Base-by-base conservation (phyloP, 2,113 vertebrate genomes). In the Antechinus flavipes region DNA sequence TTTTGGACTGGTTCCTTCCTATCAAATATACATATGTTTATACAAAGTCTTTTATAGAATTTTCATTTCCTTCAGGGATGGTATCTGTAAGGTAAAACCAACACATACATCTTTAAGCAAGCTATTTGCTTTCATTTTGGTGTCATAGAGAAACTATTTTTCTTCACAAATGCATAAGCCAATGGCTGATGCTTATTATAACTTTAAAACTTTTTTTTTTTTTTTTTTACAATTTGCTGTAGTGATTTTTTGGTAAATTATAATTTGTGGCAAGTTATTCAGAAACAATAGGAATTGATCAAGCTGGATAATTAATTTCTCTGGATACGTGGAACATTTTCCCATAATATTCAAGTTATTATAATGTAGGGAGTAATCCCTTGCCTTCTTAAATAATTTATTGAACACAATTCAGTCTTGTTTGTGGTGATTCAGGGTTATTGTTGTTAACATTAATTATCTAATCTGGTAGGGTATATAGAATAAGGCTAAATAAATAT, bases 401-500 rank as follows among this genome's bases (percentile, higher is more conserved):
- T 14, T 25, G n/a, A 94, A 22, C 91, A 24, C 61, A 89, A 54
- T 56, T 95, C 95, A 95, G 92, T 23, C 89, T n/a, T 42, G 91
- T 92, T n/a, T 42, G 90, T 93, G 19, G 23, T 93, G 47, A 96
- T 47, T 95, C 35, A 93, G 42, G 95, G 50, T 91, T 54, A 56
- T 91, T 91, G 50, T 55, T 94, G 22, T 94, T 47, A 91, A 47
- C 90, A 26, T 61, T 42, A 52, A 35, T 91, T 30, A 94, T 22
- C 52, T 92, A 23, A 91, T 92, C 47, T 95, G 4, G 55, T 93
- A 24, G 89, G 9, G 94, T 11, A 14, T 46, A 58, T 56, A 49
- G 50, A 49, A 0, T 61, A 89, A 30, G 47, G 46, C 46, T 46
- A 96, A n/a, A 46, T n/a, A 91, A 54, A 2, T 56, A 84, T 27